Evolutionary conservation across 1,140 invertebrate genomes (phyloP), one percentile per base, ranked within the genome.

Genomic region (Leptinotarsa lineolata): DNA sequence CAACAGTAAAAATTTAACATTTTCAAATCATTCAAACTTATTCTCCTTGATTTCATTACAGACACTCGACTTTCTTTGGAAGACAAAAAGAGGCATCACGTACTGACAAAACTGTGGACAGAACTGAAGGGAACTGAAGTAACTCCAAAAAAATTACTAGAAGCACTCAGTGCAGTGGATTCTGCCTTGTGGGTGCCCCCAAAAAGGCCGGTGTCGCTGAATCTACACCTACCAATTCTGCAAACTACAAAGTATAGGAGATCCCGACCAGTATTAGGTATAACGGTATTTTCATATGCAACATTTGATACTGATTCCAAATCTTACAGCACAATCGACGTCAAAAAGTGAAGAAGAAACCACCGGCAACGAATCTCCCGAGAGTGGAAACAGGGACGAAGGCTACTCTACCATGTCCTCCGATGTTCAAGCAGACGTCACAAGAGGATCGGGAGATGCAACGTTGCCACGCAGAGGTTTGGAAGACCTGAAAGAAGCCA

Each of bases 351-450:
- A 88, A 80, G 87, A 88, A 63, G 89, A 89, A 81, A 88, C 89
- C 76, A 88, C 88, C 12, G 89, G 86, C 75, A 87, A 89, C 72
- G 90, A 91, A 81, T 91, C 90, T 75, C 90, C 91, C 0, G 91
- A 92, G 77, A 91, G 89, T 78, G 92, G 92, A 13, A 93, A 92
- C 74, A 89, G 92, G 76, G 94, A 95, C 85, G 94, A 95, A 84
- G 94, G 93, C 2, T 95, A 95, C 82, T 95, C 93, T 39, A 95
- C 94, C 4, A 95, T 95, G 93, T 94, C 93, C 1, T 94, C 92
- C 79, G 93, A 95, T 81, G 92, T 94, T 3, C 92, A 94, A 81
- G 90, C 90, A 2, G 91, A 93, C 76, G 88, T 84, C 4, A 82
- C 78, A 11, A 72, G 80, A 45, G 71, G 77, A 13, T 80, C 80